Evolutionary conservation across 2,888 invertebrate genomes (phyloP).

Genomic region (Pinctada fucata): DNA sequence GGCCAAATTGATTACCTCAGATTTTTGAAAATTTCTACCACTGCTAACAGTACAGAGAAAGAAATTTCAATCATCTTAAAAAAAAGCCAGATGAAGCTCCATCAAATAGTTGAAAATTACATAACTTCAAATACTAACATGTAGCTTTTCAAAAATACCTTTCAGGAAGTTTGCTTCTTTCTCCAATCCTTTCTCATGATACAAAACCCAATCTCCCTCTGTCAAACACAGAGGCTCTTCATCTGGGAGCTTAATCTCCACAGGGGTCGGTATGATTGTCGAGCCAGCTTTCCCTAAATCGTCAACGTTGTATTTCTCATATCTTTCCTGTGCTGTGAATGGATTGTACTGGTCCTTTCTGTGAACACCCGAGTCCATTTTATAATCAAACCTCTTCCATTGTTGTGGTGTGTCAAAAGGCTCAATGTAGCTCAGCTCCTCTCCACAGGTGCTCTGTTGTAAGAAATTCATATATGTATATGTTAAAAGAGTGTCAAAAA

Average conservation of each 20-base stretch:
- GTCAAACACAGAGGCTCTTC: slow-evolving; percentile 37
- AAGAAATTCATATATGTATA: too few species aligned
- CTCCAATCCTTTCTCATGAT: slow-evolving; percentile 39
- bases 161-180: slow-evolving; percentile 57
- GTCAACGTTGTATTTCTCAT: slow-evolving; percentile 41
- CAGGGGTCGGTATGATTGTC: slow-evolving; percentile 62
- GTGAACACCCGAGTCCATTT: slow-evolving; percentile 45
- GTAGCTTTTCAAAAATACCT: slow-evolving; percentile 43
- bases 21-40: too few species aligned
- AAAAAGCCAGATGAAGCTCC: too few species aligned
- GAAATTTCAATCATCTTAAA: too few species aligned
- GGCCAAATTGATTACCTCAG: too few species aligned
- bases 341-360: slow-evolving; percentile 55
- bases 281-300: slow-evolving; percentile 28
- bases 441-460: slow-evolving; percentile 56
- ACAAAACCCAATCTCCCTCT: slow-evolving; percentile 51
- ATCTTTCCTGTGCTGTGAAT: slow-evolving; percentile 51
- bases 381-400: slow-evolving; percentile 70
- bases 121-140: too few species aligned
- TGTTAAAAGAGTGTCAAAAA: too few species aligned
- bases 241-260: slow-evolving; percentile 36
- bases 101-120: too few species aligned
- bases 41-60: too few species aligned
- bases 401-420: slow-evolving; percentile 62
- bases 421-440: slow-evolving; percentile 62